Conservation (phyloP, 2,888 invertebrate genomes). For the Ochropleura plecta region DNA sequence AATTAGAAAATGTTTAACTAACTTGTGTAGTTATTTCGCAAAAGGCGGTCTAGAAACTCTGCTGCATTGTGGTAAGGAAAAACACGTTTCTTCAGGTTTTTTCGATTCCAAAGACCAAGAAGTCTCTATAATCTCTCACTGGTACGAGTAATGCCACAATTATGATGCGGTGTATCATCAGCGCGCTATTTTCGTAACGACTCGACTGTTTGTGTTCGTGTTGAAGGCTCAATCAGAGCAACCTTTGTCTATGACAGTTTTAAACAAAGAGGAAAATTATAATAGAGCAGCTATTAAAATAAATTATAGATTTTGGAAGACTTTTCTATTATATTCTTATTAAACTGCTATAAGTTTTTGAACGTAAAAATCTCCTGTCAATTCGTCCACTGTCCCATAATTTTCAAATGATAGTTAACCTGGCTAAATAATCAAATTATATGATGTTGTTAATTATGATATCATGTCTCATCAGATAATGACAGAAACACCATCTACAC, state of each 20-base stretch:
- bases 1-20: background rate
- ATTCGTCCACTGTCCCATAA: background rate
- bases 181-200: conserved; percentile 10
- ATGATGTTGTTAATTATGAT: background rate
- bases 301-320: background rate
- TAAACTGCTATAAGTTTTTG: too few species aligned
- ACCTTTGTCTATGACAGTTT: conserved; percentile 3
- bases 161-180: background rate
- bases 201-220: background rate
- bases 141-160: background rate
- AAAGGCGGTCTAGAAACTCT: background rate
- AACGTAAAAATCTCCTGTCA: background rate
- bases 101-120: background rate
- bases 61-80: background rate
- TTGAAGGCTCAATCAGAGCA: conserved; percentile 18
- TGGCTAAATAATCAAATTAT: background rate
- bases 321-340: background rate
- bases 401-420: too few species aligned
- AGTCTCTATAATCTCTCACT: background rate
- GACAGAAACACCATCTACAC: conserved; percentile 30
- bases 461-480: conserved; percentile 1
- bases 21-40: background rate
- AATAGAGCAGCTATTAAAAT: background rate
- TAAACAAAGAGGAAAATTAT: background rate
- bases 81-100: background rate